A percentile compares a stretch with the other conserved stretches of the same genome.
Evolutionary conservation across 2,888 invertebrate species (phyloP).

Genomic region (Epistrophe grossulariae): DNA sequence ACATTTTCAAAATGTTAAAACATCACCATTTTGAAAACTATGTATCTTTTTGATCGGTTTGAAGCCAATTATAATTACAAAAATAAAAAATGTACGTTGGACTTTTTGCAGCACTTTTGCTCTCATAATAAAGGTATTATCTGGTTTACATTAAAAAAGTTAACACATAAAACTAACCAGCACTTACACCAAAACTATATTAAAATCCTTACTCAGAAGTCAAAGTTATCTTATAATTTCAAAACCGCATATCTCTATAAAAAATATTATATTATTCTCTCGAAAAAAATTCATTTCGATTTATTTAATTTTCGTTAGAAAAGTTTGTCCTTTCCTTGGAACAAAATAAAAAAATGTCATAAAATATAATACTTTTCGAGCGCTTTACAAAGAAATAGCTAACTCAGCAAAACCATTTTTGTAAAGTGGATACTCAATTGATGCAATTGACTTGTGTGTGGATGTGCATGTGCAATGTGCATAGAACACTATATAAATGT

Average conservation of each 20-base stretch:
- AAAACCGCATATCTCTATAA: background rate
- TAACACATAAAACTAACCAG: no score
- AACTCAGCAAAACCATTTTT: constrained; percentile 36
- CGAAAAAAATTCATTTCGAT: background rate
- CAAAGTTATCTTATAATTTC: constrained; percentile 10
- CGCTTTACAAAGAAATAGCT: constrained; percentile 39
- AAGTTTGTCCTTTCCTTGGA: background rate
- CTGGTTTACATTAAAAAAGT: no score
- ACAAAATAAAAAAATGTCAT: background rate
- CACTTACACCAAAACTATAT: no score
- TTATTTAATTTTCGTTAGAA: constrained; percentile 13
- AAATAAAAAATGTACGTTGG: no score
- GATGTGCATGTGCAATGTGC: constrained; percentile 4
- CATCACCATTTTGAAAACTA: no score
- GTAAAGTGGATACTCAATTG: constrained; percentile 50
- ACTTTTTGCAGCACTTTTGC: no score
- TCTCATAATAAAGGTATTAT: no score
- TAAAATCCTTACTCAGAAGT: background rate
- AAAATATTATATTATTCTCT: background rate
- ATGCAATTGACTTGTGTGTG: constrained; percentile 59
- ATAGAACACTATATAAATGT: background rate
- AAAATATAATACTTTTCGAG: constrained; percentile 32
- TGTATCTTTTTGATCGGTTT: no score
- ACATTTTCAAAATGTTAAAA: no score
- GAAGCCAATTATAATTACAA: no score